Percentiles rank a stretch among this genome's conserved stretches.
phyloP scores from a whole-genome alignment of 2,888 invertebrate genomes.

The Deilephila porcellus region DNA sequence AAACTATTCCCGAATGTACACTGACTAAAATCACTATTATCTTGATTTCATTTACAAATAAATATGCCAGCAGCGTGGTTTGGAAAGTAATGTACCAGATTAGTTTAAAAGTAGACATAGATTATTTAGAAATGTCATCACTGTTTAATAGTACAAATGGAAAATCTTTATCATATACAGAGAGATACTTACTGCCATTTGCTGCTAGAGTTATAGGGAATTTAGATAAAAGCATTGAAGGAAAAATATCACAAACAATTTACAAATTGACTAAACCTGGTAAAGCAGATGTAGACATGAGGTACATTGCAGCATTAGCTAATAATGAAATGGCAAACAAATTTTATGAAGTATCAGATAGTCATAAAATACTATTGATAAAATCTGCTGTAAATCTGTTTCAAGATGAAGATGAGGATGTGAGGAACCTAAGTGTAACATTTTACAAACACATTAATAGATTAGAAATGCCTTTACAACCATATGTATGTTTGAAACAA shows the following conservation, averaged over 20 bases:
- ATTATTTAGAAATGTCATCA: conserved; percentile 39
- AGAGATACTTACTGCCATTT: conserved; percentile 68
- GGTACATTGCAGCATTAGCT: conserved; percentile 67
- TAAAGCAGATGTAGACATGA: conserved; percentile 67
- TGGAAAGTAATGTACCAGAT: conserved; percentile 70
- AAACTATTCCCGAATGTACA: conserved; percentile 42
- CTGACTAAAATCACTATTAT: conserved; percentile 50
- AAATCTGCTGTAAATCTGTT: conserved; percentile 74
- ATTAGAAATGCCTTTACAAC: conserved; percentile 49
- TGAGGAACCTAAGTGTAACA: conserved; percentile 70
- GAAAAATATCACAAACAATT: conserved; percentile 55
- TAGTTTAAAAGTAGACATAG: conserved; percentile 51
- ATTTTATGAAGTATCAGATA: conserved; percentile 55
- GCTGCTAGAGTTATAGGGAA: conserved; percentile 53
- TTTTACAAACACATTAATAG: conserved; percentile 60
- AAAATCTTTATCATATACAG: conserved; percentile 52
- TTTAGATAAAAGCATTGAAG: conserved; percentile 41
- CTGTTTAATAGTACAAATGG: conserved; percentile 46
- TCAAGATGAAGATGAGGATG: conserved; percentile 83
- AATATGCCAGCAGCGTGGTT: conserved; percentile 51
- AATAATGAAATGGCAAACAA: conserved; percentile 68
- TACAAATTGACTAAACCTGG: conserved; percentile 61
- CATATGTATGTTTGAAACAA: conserved; percentile 64
- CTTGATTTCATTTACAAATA: conserved; percentile 54
- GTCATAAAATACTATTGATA: conserved; percentile 62